A percentile compares a stretch with the other conserved stretches of the same genome.
These are phyloP conservation scores for Crotophaga sulcirostris DNA, from an alignment of 2,113 vertebrate genomes.

Conservation along the genomic window DNA sequence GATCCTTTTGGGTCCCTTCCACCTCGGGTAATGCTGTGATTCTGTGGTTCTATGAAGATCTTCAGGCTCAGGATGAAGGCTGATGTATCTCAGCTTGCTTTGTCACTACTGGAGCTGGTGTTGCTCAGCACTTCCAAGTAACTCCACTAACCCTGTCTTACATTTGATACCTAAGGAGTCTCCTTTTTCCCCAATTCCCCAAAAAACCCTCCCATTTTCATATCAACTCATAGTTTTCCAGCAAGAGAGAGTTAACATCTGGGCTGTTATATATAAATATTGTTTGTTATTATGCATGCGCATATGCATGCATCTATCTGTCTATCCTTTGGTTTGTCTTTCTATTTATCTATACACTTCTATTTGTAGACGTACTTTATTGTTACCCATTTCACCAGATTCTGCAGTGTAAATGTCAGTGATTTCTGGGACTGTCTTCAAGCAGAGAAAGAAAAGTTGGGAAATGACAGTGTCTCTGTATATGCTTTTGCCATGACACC, in stretches of 20 bases:
- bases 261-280: neutral
- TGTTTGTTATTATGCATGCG: neutral
- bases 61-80: neutral
- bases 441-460: neutral
- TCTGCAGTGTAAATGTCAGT: neutral
- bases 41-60: no score
- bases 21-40: no score
- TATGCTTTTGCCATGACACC: neutral
- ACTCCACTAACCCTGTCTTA: neutral
- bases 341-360: neutral
- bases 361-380: neutral
- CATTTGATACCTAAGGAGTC: neutral
- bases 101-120: neutral
- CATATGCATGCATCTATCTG: neutral
- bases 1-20: no score
- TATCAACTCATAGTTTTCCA: neutral
- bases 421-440: neutral
- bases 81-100: neutral
- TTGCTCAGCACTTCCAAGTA: neutral
- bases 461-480: neutral
- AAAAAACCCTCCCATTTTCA: neutral
- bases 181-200: rapidly evolving
- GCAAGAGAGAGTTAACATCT: neutral
- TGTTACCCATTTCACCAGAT: neutral
- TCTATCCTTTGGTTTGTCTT: neutral